Evolutionary conservation across 2,888 invertebrate species (phyloP), one percentile per base, ranked within the genome.

Genomic region (Galerucella pusilla): DNA sequence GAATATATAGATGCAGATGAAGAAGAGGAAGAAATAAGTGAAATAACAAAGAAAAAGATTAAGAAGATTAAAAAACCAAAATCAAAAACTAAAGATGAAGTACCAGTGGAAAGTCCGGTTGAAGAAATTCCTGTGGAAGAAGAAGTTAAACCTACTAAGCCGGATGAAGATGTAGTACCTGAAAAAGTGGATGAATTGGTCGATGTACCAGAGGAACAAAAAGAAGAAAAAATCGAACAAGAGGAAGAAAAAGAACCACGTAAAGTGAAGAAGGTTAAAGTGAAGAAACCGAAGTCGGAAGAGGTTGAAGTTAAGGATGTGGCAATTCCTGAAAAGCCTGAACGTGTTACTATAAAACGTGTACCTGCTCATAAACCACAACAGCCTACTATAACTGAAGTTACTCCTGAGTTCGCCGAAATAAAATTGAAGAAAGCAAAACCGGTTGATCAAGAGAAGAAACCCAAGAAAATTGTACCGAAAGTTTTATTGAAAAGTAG

Each of bases 401-500:
- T 77, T 46, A 80, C 89, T 16, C 91, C 93, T 0, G 91, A 91
- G 75, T 92, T 93, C 83, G 91, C 92, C 74, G 90, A 92, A 85
- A 88, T 94, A 3, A 94, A 94, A 87, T 87, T 94, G 11, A 86
- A 84, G 75, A 87, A 86, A 81, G 79, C 83, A 9, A 85, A 84
- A 79, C 73, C 78, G 52, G 73, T 79, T 5, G 70, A 80, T 12
- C 84, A 83, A 74, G 85, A 83, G 77, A 81, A 81, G 70, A 76
- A 77, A 1, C 71, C 79, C 45, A 80, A 81, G 90, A 83, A 79
- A 12, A 83, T 79, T 76, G 86, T 94, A 68, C 93, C 93, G 0
- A 93, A 92, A 85, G 88, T 93, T 59, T 89, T 92, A 83, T 87
- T 94, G 0, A 93, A 93, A 82, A 94, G 94, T 84, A 90, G 92